Conservation (phyloP, 2,797 vertebrate species). For the Austrolebias charrua region DNA sequence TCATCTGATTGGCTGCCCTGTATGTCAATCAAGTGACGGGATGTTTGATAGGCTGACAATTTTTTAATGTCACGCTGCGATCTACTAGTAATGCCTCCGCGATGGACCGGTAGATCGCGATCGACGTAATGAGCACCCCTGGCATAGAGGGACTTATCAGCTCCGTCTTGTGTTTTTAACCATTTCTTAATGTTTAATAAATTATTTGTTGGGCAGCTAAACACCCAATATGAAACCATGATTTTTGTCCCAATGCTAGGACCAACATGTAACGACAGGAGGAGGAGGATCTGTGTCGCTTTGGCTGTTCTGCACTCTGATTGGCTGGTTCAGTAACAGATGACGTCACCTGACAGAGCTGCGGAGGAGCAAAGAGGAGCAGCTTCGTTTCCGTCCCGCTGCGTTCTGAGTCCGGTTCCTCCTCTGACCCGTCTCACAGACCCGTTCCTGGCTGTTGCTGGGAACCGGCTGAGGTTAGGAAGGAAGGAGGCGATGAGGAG, state of each 20-base stretch:
- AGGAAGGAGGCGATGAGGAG: background rate
- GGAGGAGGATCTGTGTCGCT: background rate
- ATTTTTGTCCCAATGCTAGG: too few relatives aligned
- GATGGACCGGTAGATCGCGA: too few relatives aligned
- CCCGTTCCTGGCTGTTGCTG: slow-evolving; percentile 9
- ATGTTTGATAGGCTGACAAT: too few relatives aligned
- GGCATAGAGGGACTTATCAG: too few relatives aligned
- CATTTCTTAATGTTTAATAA: background rate
- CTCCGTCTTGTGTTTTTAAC: too few relatives aligned
- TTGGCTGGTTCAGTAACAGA: slow-evolving; percentile 42
- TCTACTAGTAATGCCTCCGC: too few relatives aligned
- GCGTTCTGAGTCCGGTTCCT: background rate
- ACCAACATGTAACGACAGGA: background rate
- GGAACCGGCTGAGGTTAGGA: slow-evolving; percentile 17
- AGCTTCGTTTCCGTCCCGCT: slow-evolving; percentile 13
- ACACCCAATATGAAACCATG: background rate
- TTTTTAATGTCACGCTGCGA: too few relatives aligned
- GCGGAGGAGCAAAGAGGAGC: background rate
- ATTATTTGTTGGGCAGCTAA: background rate
- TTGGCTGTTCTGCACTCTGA: slow-evolving; percentile 3
- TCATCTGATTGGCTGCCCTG: too few relatives aligned
- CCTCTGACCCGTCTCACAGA: slow-evolving; percentile 7
- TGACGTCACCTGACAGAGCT: background rate
- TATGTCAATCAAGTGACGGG: too few relatives aligned
- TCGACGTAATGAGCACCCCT: too few relatives aligned